phyloP scores from a whole-genome alignment of 2,888 invertebrate genomes.

The Aquatica leii region DNA sequence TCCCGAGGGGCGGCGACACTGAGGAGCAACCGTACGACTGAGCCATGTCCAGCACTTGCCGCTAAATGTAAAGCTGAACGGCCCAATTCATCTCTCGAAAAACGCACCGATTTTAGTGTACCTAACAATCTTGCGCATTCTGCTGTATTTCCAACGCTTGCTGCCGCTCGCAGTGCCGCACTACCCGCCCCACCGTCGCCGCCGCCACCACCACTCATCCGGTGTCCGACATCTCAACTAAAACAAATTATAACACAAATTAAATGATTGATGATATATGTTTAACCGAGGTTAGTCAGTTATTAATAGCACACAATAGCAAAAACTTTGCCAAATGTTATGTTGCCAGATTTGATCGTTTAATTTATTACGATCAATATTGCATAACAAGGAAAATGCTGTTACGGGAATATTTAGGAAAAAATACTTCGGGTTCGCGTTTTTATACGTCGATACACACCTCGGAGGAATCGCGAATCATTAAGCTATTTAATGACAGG shows the following conservation, averaged over 20 bases:
- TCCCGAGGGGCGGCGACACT: conserved; percentile 61
- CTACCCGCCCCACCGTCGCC: conserved; percentile 46
- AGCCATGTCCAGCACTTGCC: conserved; percentile 56
- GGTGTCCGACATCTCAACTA: conserved; percentile 58
- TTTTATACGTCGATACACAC: conserved; percentile 25
- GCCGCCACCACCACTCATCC: conserved; percentile 54
- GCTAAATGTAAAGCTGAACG: conserved; percentile 59
- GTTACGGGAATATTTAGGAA: background rate
- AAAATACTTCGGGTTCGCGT: background rate
- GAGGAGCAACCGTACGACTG: conserved; percentile 55
- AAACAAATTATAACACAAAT: conserved; percentile 28
- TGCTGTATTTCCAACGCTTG: conserved; percentile 56
- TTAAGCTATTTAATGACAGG: conserved; percentile 26
- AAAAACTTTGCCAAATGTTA: conserved; percentile 3
- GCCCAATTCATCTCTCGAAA: conserved; percentile 57
- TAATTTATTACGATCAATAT: background rate
- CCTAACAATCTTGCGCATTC: conserved; percentile 54
- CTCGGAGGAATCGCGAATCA: conserved; percentile 28
- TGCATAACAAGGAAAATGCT: background rate
- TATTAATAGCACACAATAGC: conserved; percentile 8
- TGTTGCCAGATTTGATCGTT: background rate
- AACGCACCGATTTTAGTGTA: conserved; percentile 54
- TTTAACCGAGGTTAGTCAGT: background rate
- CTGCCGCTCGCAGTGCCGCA: conserved; percentile 57
- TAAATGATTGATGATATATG: background rate